Base-by-base conservation (phyloP, 2,888 invertebrate genomes). In the Ceraclea dissimilis region DNA sequence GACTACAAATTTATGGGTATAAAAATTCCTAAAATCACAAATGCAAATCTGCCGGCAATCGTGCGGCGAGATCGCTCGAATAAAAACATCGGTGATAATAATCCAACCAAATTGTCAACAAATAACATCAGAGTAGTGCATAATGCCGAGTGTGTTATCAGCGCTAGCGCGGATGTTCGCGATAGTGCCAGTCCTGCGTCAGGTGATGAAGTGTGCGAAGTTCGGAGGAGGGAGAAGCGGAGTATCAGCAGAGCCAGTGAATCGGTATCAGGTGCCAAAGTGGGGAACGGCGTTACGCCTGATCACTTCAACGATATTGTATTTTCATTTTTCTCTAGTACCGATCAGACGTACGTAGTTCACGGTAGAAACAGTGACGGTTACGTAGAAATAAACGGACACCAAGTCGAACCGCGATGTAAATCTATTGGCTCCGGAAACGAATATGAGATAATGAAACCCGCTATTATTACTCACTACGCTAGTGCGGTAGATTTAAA, bases 311-410 rank as follows among this genome's bases (percentile, higher is more conserved):
- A 59, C 49, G 61, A 61, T 46, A 56, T 61, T 2, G 61, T 61
- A 33, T 61, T 61, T 56, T 61, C 61, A 31, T 61, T 61, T 46
- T 61, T 61, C 58, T 61, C 61, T 39, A 61, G 51, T 54, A 58
- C 49, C 46, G 61, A 61, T 39, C 57, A 60, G 44, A 46, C 53
- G 22, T 61, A 61, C 54, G 51, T 61, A n/a, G 54, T 61, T 17
- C 59, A 53, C 56, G 39, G 39, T 16, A 18, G 50, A 31, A 22
- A 54, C 2, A 43, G 54, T 21, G 49, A 31, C 39, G 57, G 57
- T 34, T 49, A 55, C 49, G 54, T 26, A 6, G 59, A 59, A 22
- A 18, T 43, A 6, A 44, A 51, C 33, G 34, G 20, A 6, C 13
- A 26, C 11, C 39, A 39, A 39, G 8, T 8, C 6, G 49, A 34